A percentile compares a stretch with the other conserved stretches of the same genome.
phyloP scores from a whole-genome alignment of 2,113 vertebrate genomes.

The Columba janthina region DNA sequence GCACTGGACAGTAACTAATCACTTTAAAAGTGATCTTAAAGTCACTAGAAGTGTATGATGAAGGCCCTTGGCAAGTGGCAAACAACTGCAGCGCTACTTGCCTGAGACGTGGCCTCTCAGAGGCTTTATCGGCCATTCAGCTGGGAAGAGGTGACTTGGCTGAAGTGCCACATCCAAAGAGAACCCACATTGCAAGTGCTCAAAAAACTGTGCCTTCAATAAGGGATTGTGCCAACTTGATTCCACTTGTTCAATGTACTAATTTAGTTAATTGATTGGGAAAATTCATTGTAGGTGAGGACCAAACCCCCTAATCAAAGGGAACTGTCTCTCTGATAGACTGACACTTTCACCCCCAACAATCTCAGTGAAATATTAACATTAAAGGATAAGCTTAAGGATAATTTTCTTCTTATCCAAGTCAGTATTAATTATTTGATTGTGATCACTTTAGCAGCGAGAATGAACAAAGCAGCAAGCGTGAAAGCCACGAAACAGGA shows the following conservation, averaged over 20 bases:
- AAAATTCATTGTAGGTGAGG: not conserved
- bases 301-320: not conserved
- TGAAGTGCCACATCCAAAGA: not conserved
- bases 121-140: not conserved
- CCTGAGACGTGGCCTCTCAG: not conserved
- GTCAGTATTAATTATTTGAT: not conserved
- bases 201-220: not conserved
- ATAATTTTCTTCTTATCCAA: not conserved
- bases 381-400: not conserved
- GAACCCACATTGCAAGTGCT: not conserved
- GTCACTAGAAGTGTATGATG: rapidly evolving
- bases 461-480: not conserved
- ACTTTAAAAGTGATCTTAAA: not conserved
- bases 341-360: not conserved
- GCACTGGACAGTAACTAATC: not conserved
- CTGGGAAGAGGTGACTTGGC: not conserved
- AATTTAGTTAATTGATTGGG: not conserved
- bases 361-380: not conserved
- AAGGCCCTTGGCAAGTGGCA: not conserved
- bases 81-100: not conserved
- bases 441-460: not conserved
- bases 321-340: not conserved
- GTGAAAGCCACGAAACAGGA: not conserved
- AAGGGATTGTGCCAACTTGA: not conserved
- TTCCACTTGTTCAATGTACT: not conserved